A percentile compares a stretch with the other conserved stretches of the same genome.
phyloP scores from a whole-genome alignment of 2,113 vertebrate genomes.

The Toxostoma redivivum region DNA sequence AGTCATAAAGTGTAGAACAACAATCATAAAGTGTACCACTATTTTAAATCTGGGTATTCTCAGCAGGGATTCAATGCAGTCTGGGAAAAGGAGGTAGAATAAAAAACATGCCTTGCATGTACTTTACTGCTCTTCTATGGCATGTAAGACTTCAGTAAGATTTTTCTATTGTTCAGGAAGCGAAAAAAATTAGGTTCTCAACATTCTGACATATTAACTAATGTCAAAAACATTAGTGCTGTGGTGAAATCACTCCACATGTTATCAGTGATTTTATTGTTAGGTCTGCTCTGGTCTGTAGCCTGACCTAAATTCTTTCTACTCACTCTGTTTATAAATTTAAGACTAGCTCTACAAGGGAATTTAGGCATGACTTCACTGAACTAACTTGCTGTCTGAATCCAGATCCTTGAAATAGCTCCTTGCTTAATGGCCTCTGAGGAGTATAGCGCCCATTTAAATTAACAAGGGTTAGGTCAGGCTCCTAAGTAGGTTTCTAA shows the following conservation, averaged over 20 bases:
- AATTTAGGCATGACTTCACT: neutral
- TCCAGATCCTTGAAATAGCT: neutral
- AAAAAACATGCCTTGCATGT: neutral
- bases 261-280: neutral
- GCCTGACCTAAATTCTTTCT: neutral
- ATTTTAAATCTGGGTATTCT: slow-evolving; percentile 4
- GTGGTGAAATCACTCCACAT: neutral
- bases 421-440: neutral
- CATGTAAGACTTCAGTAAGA: neutral
- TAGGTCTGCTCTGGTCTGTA: neutral
- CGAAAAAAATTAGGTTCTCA: neutral
- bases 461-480: neutral
- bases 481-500: neutral
- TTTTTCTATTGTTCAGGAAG: neutral
- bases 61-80: neutral
- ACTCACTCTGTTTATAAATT: neutral
- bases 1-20: slow-evolving; percentile 16
- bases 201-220: neutral
- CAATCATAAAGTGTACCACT: neutral
- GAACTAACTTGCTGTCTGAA: neutral
- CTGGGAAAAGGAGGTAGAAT: slow-evolving; percentile 4
- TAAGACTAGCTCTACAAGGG: neutral
- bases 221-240: neutral
- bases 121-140: neutral
- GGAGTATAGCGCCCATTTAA: neutral